Conservation (phyloP, 30 jellyfish, hydroid and myxozoan genomes). For the Nemopilema nomurai region DNA sequence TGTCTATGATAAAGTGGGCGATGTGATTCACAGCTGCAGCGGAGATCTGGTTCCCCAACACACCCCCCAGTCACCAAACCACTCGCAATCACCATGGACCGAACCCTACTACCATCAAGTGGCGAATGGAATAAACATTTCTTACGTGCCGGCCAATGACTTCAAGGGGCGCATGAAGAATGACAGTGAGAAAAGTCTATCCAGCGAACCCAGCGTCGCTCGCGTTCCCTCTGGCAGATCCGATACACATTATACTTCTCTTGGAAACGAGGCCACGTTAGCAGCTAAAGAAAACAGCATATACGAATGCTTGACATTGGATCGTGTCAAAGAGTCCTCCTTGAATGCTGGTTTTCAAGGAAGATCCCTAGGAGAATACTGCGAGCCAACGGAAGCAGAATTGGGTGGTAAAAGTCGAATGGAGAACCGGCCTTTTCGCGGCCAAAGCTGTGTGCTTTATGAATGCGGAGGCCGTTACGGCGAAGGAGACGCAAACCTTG, state of each 20-base stretch:
- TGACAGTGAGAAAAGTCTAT: background rate
- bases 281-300: slow-evolving; percentile 41
- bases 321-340: slow-evolving; percentile 7
- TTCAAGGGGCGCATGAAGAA: background rate
- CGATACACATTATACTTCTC: slow-evolving; percentile 48
- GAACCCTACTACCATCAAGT: slow-evolving; percentile 47
- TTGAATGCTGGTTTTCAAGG: background rate
- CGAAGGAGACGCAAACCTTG: background rate
- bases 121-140: slow-evolving; percentile 7
- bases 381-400: slow-evolving; percentile 25
- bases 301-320: slow-evolving; percentile 42
- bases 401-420: background rate
- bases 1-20: slow-evolving; percentile 40
- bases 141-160: slow-evolving; percentile 21
- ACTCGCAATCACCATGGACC: slow-evolving; percentile 17
- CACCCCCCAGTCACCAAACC: background rate
- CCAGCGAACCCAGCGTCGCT: slow-evolving; percentile 6
- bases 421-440: background rate
- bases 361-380: slow-evolving; percentile 47
- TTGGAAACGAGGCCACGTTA: slow-evolving; percentile 9
- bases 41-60: background rate
- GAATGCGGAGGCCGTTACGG: slow-evolving; percentile 4
- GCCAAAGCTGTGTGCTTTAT: background rate
- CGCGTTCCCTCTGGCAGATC: slow-evolving; percentile 48
- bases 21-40: slow-evolving; percentile 5